Percentiles rank a stretch among this genome's conserved stretches.
phyloP scores from a whole-genome alignment of 2,113 vertebrate species.

The Nothobranchius furzeri region DNA sequence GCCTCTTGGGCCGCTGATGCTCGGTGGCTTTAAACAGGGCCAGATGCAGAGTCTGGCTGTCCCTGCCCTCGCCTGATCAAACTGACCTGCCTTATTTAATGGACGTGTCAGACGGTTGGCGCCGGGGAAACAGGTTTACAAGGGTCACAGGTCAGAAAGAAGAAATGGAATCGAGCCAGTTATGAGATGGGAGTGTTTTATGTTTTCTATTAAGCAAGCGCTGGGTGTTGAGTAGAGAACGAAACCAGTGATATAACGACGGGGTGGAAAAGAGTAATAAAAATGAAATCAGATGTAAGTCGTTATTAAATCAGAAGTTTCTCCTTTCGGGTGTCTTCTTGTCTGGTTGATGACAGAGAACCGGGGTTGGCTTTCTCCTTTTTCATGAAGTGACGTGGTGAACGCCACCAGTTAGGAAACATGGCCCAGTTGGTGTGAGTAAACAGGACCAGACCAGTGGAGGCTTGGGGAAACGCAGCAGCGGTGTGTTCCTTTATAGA shows the following conservation, averaged over 20 bases:
- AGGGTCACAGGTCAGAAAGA: slow-evolving; percentile 27
- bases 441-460: neutral
- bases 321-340: neutral
- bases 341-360: neutral
- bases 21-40: slow-evolving; percentile 48
- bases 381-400: no score
- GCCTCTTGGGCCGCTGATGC: slow-evolving; percentile 26
- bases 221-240: slow-evolving; percentile 9
- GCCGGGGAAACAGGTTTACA: slow-evolving; percentile 18
- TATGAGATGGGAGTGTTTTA: slow-evolving; percentile 44
- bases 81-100: slow-evolving; percentile 67
- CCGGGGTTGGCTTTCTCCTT: neutral
- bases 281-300: slow-evolving; percentile 7
- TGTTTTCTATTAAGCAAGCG: slow-evolving; percentile 34
- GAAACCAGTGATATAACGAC: slow-evolving; percentile 17
- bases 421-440: slow-evolving; percentile 20
- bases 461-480: slow-evolving; percentile 1
- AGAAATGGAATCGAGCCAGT: slow-evolving; percentile 28
- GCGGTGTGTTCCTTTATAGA: slow-evolving; percentile 19
- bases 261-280: slow-evolving; percentile 3
- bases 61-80: slow-evolving; percentile 50
- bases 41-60: slow-evolving; percentile 52
- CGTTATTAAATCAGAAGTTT: slow-evolving; percentile 3
- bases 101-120: slow-evolving; percentile 43
- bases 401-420: no score